Evolutionary conservation across 2,113 vertebrate genomes (phyloP), one percentile per base, ranked within the genome.

Genomic region (Anarrhichthys ocellatus): DNA sequence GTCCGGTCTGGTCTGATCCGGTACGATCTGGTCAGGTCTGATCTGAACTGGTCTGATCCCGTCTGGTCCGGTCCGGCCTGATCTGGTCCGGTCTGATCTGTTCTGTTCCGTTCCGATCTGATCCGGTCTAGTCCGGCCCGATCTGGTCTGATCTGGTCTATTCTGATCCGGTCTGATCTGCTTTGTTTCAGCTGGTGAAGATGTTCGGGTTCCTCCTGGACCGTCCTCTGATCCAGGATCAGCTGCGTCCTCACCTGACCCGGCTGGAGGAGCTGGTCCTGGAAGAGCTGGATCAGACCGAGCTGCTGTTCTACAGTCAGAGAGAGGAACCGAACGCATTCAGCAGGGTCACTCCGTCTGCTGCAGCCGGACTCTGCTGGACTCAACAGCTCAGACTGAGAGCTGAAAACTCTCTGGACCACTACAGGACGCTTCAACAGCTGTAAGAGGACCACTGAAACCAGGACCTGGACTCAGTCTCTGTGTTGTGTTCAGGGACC

Each of bases 171-270:
- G 24, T 58, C 56, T 61, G 20, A 18, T 61, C 29, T 46, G 38
- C 0, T 77, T 15, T 69, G 24, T 81, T 29, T 0, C 92, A 97
- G 96, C 61, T 97, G 73, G 78, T 96, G 77, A 79, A 94, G 68
- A 96, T 96, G 96, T 97, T 96, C 0, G 78, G 87, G 3, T 83
- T 82, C 0, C 50, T 96, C 67, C 65, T 96, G 91, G 93, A 96
- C 54, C 91, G 94, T 0, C 96, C 95, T 0, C 24, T 94, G 80
- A 88, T 97, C 36, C 90, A 78, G 1, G 72, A 84, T 0, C 92
- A 95, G 84, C 88, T 94, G 8, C 89, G 88, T 29, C 86, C 91
- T 27, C 85, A 85, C 6, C 96, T 93, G 73, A 46, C 69, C 0
- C 78, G 73, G 34, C 83, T 97, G 86, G 89, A 71, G 86, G 76